Evolutionary conservation across 2,797 vertebrate genomes (phyloP).

Genomic region (Galaxias olidus): DNA sequence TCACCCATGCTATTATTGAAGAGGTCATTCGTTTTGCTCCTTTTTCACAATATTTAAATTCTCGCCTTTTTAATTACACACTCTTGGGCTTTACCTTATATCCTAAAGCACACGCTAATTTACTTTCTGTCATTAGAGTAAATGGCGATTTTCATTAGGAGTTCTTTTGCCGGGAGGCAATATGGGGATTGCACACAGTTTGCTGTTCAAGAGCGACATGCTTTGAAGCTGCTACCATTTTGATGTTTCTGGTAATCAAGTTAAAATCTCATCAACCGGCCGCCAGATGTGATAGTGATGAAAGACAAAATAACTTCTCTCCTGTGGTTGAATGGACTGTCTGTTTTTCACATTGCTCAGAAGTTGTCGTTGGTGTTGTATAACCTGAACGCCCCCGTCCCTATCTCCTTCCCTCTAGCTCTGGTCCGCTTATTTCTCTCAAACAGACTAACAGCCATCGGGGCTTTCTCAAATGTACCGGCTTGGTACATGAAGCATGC

Average conservation of each 20-base stretch:
- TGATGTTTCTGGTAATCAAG: conserved; percentile 39
- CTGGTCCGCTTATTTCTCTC: too few relatives aligned
- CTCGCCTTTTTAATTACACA: conserved; percentile 68
- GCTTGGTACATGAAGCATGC: too few relatives aligned
- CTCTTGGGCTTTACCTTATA: conserved; percentile 49
- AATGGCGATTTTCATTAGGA: conserved; percentile 54
- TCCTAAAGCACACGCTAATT: conserved; percentile 53
- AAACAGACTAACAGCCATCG: too few relatives aligned
- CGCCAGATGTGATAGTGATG: conserved; percentile 37
- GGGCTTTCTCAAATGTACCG: too few relatives aligned
- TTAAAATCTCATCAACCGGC: conserved; percentile 48
- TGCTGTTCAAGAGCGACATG: conserved; percentile 39
- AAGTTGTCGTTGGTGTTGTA: conserved; percentile 3
- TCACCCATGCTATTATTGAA: conserved; percentile 53
- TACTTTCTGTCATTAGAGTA: conserved; percentile 58
- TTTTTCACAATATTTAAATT: conserved; percentile 58
- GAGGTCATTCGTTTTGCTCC: conserved; percentile 52
- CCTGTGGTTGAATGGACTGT: conserved; percentile 17
- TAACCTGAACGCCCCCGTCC: neutral
- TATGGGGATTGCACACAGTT: conserved; percentile 23
- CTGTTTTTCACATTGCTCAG: neutral
- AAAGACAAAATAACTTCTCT: conserved; percentile 15
- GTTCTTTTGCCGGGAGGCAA: conserved; percentile 34
- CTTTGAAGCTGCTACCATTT: conserved; percentile 26
- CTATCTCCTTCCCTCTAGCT: too few relatives aligned